These are phyloP conservation scores for Drosophila mayaguana DNA, from an alignment of 2,888 invertebrate genomes.

Conservation along the genomic window DNA sequence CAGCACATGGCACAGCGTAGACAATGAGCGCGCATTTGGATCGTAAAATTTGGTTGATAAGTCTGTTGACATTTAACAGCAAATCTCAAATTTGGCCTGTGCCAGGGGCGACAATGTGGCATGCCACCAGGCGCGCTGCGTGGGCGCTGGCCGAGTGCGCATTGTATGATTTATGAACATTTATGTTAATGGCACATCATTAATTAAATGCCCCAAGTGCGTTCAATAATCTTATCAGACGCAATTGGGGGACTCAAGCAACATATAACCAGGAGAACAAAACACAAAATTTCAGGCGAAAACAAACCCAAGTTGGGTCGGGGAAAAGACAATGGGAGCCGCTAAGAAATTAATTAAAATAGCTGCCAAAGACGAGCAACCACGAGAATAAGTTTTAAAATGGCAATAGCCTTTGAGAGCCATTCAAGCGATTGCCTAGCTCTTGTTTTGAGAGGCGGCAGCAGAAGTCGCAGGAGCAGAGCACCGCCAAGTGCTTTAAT, in stretches of 20 bases:
- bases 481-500: not conserved
- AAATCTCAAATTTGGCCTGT: slow-evolving; percentile 29
- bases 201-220: slow-evolving; percentile 66
- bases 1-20: slow-evolving; percentile 23
- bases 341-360: slow-evolving; percentile 66
- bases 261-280: not conserved
- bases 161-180: slow-evolving; percentile 65
- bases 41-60: slow-evolving; percentile 45
- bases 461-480: not conserved
- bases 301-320: not conserved
- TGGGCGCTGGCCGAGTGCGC: not conserved
- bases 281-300: slow-evolving; percentile 1
- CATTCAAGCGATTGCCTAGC: slow-evolving; percentile 9
- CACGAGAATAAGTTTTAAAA: slow-evolving; percentile 24
- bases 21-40: slow-evolving; percentile 52
- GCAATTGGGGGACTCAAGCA: slow-evolving; percentile 2
- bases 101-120: slow-evolving; percentile 39
- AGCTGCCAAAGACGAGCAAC: slow-evolving; percentile 22
- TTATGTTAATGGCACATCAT: slow-evolving; percentile 67
- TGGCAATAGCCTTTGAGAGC: slow-evolving; percentile 15
- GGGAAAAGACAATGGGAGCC: slow-evolving; percentile 9
- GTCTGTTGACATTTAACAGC: slow-evolving; percentile 51
- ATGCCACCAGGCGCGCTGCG: slow-evolving; percentile 15
- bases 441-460: not conserved
- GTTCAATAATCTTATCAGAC: slow-evolving; percentile 32